A percentile compares a stretch with the other conserved stretches of the same genome.
Conservation (phyloP, 1,140 invertebrate species). For the Euura saliciscinereae region DNA sequence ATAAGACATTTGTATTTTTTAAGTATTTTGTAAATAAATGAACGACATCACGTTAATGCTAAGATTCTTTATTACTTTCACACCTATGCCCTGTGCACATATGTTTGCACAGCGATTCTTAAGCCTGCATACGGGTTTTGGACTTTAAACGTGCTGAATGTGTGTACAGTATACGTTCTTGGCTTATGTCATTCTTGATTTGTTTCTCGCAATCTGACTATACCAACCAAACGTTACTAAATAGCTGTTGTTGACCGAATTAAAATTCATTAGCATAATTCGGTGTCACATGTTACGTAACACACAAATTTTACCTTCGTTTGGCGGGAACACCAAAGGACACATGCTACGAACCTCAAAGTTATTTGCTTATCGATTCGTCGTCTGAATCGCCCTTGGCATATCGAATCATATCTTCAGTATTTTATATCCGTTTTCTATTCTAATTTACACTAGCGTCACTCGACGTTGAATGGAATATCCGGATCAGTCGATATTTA, state of each 20-base stretch:
- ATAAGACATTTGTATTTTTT: neutral
- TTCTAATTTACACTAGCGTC: no score
- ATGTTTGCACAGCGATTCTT: no score
- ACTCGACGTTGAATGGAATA: no score
- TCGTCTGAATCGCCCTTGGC: neutral
- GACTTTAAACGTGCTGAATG: no score
- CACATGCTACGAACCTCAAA: no score
- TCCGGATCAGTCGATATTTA: no score
- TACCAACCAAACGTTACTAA: neutral
- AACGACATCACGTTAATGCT: neutral
- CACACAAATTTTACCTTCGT: neutral
- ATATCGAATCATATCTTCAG: neutral
- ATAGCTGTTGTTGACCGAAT: neutral
- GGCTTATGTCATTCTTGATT: neutral
- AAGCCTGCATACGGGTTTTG: no score
- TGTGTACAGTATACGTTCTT: no score
- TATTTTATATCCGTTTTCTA: no score
- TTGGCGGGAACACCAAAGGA: neutral
- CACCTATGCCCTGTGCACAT: neutral
- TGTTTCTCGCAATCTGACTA: neutral
- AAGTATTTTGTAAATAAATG: slow-evolving; percentile 1
- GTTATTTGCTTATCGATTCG: neutral
- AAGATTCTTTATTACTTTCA: neutral
- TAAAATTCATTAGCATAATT: neutral
- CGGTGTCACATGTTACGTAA: neutral